Evolutionary conservation across 2,113 vertebrate species (phyloP).

Genomic region (Hiodon tergisus): DNA sequence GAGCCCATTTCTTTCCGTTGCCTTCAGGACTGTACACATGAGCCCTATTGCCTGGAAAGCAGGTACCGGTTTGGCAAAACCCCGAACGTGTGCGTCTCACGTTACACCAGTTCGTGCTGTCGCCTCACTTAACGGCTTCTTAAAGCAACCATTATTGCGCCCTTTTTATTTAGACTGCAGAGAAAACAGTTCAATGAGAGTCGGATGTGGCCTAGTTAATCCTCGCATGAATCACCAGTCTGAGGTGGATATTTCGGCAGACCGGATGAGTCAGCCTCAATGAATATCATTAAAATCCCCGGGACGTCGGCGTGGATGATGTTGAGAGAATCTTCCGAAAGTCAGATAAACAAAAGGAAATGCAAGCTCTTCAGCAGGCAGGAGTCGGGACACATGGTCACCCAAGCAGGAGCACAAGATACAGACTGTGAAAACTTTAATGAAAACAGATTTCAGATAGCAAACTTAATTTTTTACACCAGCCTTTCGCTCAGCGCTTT

Average conservation of each 20-base stretch:
- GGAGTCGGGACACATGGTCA: neutral
- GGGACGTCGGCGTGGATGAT: slow-evolving; percentile 17
- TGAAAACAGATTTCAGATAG: neutral
- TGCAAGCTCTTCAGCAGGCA: neutral
- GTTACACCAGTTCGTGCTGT: too few species aligned
- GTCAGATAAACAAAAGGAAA: slow-evolving; percentile 22
- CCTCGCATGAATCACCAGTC: slow-evolving; percentile 31
- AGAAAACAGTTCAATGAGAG: slow-evolving; percentile 15
- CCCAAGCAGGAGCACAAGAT: slow-evolving; percentile 14
- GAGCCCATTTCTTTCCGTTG: neutral
- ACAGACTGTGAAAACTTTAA: slow-evolving; percentile 21
- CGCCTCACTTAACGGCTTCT: too few species aligned
- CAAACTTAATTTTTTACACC: neutral
- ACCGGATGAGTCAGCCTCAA: slow-evolving; percentile 28
- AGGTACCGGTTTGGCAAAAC: too few species aligned
- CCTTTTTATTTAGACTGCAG: slow-evolving; percentile 15
- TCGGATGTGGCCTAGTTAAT: neutral
- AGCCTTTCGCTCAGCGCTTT: too few species aligned
- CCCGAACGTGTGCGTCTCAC: too few species aligned
- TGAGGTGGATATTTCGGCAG: slow-evolving; percentile 24
- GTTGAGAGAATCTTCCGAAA: slow-evolving; percentile 40
- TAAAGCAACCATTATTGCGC: too few species aligned
- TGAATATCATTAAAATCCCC: slow-evolving; percentile 31
- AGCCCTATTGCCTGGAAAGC: too few species aligned
- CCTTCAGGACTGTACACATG: neutral